These are phyloP conservation scores for Drosophila buzzatii DNA, from an alignment of 2,888 invertebrate species.

Conservation along the genomic window DNA sequence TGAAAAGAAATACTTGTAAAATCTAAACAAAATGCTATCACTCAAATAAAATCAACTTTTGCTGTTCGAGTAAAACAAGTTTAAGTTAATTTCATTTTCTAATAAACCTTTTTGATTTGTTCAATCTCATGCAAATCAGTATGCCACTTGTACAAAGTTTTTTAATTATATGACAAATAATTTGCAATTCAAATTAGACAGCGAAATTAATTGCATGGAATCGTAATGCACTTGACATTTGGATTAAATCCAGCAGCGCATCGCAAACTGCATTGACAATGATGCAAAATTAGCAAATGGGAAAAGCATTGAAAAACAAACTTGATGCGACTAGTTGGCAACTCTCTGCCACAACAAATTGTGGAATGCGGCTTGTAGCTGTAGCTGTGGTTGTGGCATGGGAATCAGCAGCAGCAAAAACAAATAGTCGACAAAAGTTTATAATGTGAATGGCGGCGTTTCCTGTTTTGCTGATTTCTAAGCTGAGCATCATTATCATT, in stretches of 20 bases:
- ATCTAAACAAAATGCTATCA: not conserved
- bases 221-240: conserved; percentile 47
- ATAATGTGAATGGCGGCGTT: conserved; percentile 31
- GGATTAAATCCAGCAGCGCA: conserved; percentile 31
- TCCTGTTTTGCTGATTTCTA: conserved; percentile 43
- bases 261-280: conserved; percentile 18
- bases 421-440: conserved; percentile 40
- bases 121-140: not conserved
- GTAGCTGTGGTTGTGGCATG: not conserved
- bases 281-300: conserved; percentile 32
- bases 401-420: conserved; percentile 7
- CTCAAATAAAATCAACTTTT: not conserved
- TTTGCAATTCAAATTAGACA: conserved; percentile 35
- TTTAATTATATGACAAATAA: conserved; percentile 10
- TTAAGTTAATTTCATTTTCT: not conserved
- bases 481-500: conserved; percentile 26
- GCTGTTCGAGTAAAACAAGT: not conserved
- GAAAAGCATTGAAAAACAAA: conserved; percentile 4
- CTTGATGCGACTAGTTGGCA: conserved; percentile 9
- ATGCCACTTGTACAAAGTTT: not conserved
- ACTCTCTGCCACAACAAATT: conserved; percentile 14
- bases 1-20: not conserved
- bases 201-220: conserved; percentile 40
- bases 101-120: not conserved
- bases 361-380: not conserved